A percentile compares a stretch with the other conserved stretches of the same genome.
These are phyloP conservation scores for Pao palembangensis DNA, from an alignment of 2,113 vertebrate genomes.

Conservation along the genomic window DNA sequence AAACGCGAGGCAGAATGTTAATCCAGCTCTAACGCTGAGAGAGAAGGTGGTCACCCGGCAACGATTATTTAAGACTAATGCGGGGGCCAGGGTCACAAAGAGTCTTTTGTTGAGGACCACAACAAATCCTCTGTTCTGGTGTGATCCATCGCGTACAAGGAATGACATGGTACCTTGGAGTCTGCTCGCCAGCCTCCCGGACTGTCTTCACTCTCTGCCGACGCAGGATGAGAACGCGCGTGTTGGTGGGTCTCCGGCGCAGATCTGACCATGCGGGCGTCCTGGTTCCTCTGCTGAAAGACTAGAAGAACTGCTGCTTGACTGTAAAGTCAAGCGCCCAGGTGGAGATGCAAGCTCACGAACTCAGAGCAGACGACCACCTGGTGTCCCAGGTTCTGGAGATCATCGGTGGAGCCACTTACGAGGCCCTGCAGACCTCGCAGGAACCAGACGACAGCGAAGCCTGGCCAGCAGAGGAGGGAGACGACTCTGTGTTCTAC, in stretches of 20 bases:
- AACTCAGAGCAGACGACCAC: slow-evolving; percentile 69
- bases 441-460: slow-evolving; percentile 31
- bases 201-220: slow-evolving; percentile 62
- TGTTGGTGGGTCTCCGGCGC: slow-evolving; percentile 5
- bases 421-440: not conserved
- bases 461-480: slow-evolving; percentile 46
- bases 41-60: slow-evolving; percentile 78
- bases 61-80: slow-evolving; percentile 85
- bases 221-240: slow-evolving; percentile 11
- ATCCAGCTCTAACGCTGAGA: slow-evolving; percentile 73
- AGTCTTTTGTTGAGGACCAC: slow-evolving; percentile 74
- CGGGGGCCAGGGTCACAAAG: slow-evolving; percentile 81
- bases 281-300: not conserved
- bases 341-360: slow-evolving; percentile 38
- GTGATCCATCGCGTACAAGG: slow-evolving; percentile 70
- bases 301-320: not conserved
- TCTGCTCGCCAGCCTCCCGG: slow-evolving; percentile 57
- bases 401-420: slow-evolving; percentile 44
- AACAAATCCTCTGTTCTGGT: slow-evolving; percentile 81
- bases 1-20: slow-evolving; percentile 80
- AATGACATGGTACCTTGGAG: slow-evolving; percentile 64
- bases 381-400: slow-evolving; percentile 46
- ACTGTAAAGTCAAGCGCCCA: not conserved
- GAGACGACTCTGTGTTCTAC: slow-evolving; percentile 73
- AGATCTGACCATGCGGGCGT: not conserved